Evolutionary conservation across 2,113 vertebrate genomes (phyloP).

Genomic region (Xiphias gladius): DNA sequence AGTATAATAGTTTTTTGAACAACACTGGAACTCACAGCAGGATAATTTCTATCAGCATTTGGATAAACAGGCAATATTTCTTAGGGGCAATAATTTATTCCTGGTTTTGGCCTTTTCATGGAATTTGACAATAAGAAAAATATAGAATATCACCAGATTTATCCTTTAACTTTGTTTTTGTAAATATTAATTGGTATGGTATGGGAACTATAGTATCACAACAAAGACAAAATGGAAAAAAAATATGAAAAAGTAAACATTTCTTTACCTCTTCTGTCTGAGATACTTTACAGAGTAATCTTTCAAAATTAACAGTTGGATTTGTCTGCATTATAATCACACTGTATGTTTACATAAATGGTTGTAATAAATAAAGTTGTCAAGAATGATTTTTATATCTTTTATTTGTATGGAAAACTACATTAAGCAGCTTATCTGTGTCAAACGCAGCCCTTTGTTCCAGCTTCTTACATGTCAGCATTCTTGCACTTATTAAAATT

Average conservation of each 20-base stretch:
- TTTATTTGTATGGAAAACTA: slow-evolving; percentile 48
- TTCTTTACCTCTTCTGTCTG: background rate
- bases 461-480: slow-evolving; percentile 79
- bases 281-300: background rate
- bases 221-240: background rate
- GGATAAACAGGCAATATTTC: background rate
- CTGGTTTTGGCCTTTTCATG: background rate
- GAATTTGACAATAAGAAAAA: background rate
- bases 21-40: no score
- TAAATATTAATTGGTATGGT: background rate
- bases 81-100: background rate
- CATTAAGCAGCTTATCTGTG: slow-evolving; percentile 64
- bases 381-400: slow-evolving; percentile 10
- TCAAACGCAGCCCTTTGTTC: slow-evolving; percentile 62
- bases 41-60: background rate
- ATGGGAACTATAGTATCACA: background rate
- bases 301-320: background rate
- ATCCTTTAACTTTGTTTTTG: background rate
- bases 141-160: background rate
- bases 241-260: background rate
- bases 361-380: slow-evolving; percentile 34
- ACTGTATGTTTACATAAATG: background rate
- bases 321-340: slow-evolving; percentile 9
- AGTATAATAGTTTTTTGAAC: no score
- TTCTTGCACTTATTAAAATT: slow-evolving; percentile 80